Base-by-base conservation (phyloP, 2,888 invertebrate species). In the Drosophila diplacantha region DNA sequence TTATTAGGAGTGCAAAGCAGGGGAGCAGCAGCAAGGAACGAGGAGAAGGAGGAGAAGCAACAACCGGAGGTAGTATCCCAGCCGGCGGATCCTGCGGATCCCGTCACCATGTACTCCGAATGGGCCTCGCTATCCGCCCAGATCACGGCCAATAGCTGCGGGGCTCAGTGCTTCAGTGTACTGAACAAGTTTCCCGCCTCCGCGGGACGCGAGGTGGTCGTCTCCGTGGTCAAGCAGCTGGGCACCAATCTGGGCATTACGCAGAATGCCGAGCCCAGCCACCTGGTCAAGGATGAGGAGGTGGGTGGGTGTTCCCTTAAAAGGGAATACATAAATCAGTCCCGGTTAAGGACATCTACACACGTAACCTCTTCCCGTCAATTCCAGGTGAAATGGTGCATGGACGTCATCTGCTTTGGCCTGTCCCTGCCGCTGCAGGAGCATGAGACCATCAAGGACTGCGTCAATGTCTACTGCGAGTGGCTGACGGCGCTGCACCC, bases 381-480 rank as follows among this genome's bases (percentile, higher is more conserved):
- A 39, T 51, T 49, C 82, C 81, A 96, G 95, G 96, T 98, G 47
- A 92, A 93, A 86, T 95, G 94, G 94, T 94, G 94, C 65, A 92
- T 95, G 90, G 94, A 94, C 88, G 94, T 94, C 14, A 93, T 98
- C 67, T 95, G 98, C 81, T 97, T 93, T 89, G 98, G 98, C 0
- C 90, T 99, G 5, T 95, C 96, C 14, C 90, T 98, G 43, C 97
- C 97, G 0, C 89, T 98, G 46, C 91, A 93, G 34, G 98, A 98
- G 88, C 96, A 97, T 87, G 97, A 97, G 80, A 96, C 97, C 0
- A 94, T 98, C 52, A 93, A 97, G 72, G 97, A 98, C 88, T 98
- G 98, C 87, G 98, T 98, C 39, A 96, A 96, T 86, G 94, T 98
- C 34, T 98, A 98, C 86, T 98, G 97, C 87, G 97, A 98, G 85